Evolutionary conservation across 2,113 vertebrate species (phyloP).

Genomic region (Gymnarchus niloticus): DNA sequence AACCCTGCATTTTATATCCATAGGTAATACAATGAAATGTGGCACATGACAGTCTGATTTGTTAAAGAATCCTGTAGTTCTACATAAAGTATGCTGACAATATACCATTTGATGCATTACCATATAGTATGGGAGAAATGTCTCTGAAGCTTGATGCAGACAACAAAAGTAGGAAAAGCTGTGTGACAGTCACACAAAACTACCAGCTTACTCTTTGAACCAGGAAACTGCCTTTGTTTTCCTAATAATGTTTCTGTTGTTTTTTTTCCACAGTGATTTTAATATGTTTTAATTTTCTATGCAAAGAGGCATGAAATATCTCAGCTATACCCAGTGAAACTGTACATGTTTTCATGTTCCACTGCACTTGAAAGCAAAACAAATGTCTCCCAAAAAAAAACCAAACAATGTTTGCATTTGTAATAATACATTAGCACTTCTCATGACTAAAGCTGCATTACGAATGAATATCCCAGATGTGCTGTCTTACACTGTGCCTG

Average conservation of each 20-base stretch:
- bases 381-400: slow-evolving; percentile 4
- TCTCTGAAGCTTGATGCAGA: neutral
- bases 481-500: slow-evolving; percentile 31
- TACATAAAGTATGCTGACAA: neutral
- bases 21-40: neutral
- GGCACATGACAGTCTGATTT: neutral
- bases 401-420: slow-evolving; percentile 36
- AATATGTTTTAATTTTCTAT: slow-evolving; percentile 41
- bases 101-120: neutral
- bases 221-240: neutral
- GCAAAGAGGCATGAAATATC: slow-evolving; percentile 40
- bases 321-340: slow-evolving; percentile 30
- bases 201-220: neutral
- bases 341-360: slow-evolving; percentile 35
- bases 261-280: slow-evolving; percentile 27
- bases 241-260: slow-evolving; percentile 10
- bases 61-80: neutral
- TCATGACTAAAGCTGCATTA: slow-evolving; percentile 32
- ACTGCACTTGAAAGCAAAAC: slow-evolving; percentile 32
- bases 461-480: slow-evolving; percentile 48
- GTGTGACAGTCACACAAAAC: neutral
- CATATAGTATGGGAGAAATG: neutral
- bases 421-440: slow-evolving; percentile 29
- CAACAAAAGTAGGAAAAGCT: neutral
- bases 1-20: neutral